Evolutionary conservation across 2,888 invertebrate genomes (phyloP), one percentile per base, ranked within the genome.

Genomic region (Lepidochitona cinerea): DNA sequence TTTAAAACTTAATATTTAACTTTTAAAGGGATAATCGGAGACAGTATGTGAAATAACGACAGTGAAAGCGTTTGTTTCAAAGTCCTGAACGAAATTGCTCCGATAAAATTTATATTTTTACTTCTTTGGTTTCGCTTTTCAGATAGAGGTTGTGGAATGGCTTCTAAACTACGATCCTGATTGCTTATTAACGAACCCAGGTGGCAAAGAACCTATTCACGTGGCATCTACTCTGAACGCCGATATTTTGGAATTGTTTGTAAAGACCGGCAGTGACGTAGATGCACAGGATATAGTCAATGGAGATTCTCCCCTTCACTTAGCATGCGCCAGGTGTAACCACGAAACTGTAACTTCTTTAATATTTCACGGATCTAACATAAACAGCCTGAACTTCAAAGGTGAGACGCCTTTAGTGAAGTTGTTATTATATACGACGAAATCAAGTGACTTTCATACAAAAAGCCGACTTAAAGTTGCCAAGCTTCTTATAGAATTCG

Each of bases 251-350:
- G 75, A 73, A 18, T 37, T 70, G 18, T 73, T 85, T 18, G 37
- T 80, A 7, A 49, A 75, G 1, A 70, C 76, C 14, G 84, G 83
- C 66, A 78, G 80, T 78, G 81, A 85, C 72, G 79, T 85, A 68
- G 82, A 81, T 67, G 71, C 74, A 23, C 70, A 53, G n/a, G 83
- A 84, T 68, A 70, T 67, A 36, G 72, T 82, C 26, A 79, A 80
- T 35, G 76, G 77, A 0, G 81, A 84, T 68, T 81, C 84, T 1
- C 80, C 84, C 0, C 54, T 85, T n/a, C 84, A 85, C 69, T 68
- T 81, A 36, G 84, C 84, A 0, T 85, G 84, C 68, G 67, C 73
- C 12, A 72, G 78, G 14, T 72, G 74, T 18, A 75, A 76, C 36
- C 73, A 70, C 3, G 79, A 77, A 32, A 78, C 77, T 7, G 74